phyloP scores from a whole-genome alignment of 2,113 vertebrate genomes.

The Platichthys stellatus region DNA sequence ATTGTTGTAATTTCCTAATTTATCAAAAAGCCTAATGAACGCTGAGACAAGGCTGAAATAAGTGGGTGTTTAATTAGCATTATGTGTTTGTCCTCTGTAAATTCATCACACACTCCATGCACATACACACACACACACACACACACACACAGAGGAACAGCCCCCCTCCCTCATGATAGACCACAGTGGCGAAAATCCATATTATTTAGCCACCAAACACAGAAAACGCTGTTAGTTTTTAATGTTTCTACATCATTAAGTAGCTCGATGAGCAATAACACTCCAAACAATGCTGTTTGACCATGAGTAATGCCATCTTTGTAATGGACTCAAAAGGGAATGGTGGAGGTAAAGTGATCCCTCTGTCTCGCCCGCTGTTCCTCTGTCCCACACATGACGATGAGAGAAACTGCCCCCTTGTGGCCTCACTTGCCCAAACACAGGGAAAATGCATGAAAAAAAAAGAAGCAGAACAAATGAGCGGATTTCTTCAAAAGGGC shows the following conservation, averaged over 20 bases:
- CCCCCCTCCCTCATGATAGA: slow-evolving; percentile 16
- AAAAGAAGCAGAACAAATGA: slow-evolving; percentile 20
- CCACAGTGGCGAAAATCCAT: slow-evolving; percentile 58
- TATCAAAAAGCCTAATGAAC: slow-evolving; percentile 64
- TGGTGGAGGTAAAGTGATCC: slow-evolving; percentile 60
- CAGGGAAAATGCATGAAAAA: not conserved
- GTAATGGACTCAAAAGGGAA: slow-evolving; percentile 59
- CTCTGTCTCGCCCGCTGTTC: slow-evolving; percentile 34
- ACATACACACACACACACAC: not conserved
- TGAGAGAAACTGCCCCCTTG: slow-evolving; percentile 73
- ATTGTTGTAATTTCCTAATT: slow-evolving; percentile 62
- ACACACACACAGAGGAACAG: not conserved
- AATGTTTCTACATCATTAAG: slow-evolving; percentile 75
- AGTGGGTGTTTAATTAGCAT: slow-evolving; percentile 62
- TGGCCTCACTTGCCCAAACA: slow-evolving; percentile 61
- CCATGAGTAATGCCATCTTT: slow-evolving; percentile 61
- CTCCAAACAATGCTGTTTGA: slow-evolving; percentile 59
- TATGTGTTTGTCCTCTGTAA: slow-evolving; percentile 37
- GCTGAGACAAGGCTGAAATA: slow-evolving; percentile 49
- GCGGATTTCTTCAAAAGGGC: slow-evolving; percentile 42
- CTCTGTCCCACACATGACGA: slow-evolving; percentile 38
- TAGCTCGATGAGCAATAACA: slow-evolving; percentile 64
- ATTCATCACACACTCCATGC: slow-evolving; percentile 44
- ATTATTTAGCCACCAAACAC: slow-evolving; percentile 60
- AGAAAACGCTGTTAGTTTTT: slow-evolving; percentile 60